phyloP scores from a whole-genome alignment of 2,797 vertebrate genomes.

The Lepidocolaptes lacrymiger region DNA sequence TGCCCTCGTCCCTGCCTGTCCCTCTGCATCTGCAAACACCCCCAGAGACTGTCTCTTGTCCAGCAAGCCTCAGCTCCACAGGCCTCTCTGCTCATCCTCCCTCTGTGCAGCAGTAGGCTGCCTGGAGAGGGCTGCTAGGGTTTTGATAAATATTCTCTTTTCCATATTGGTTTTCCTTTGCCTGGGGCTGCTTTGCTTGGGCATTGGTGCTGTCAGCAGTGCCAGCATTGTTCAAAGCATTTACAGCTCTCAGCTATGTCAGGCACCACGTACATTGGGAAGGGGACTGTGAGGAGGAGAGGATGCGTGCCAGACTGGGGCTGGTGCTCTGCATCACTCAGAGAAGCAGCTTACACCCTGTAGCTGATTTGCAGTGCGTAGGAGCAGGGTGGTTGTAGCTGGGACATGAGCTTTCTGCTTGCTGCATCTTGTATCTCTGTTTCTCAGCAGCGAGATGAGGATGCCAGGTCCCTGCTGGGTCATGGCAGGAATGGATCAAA shows the following conservation, averaged over 20 bases:
- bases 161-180: constrained; percentile 11
- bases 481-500: not conserved
- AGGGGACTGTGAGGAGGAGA: not conserved
- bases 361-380: not conserved
- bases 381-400: not conserved
- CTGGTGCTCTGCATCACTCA: not conserved
- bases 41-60: not conserved
- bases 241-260: not conserved
- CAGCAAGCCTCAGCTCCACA: not conserved
- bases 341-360: not conserved
- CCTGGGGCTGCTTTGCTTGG: not conserved
- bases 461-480: not conserved
- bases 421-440: not conserved
- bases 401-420: not conserved
- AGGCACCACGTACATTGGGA: not conserved
- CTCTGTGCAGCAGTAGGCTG: not conserved
- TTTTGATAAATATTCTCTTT: not conserved
- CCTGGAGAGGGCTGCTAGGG: not conserved
- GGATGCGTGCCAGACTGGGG: not conserved
- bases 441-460: not conserved
- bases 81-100: not conserved
- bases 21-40: not conserved
- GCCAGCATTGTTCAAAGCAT: constrained; percentile 18
- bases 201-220: not conserved
- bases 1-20: not conserved